Base-by-base conservation (phyloP, 2,797 vertebrate genomes). In the Characodon lateralis region DNA sequence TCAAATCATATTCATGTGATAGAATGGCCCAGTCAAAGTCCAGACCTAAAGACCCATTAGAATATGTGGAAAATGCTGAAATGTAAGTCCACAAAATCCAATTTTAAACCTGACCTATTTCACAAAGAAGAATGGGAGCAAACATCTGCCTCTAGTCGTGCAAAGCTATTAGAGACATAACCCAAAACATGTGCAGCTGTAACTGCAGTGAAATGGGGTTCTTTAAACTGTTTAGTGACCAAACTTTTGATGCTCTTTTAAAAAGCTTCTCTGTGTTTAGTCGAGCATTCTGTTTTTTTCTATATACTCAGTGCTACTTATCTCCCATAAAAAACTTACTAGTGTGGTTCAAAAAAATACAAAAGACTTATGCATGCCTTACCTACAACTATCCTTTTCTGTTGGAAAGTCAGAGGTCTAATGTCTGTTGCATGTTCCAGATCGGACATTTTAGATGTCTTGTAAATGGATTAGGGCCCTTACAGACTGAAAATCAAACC, bases 401-500 rank as follows among this genome's bases (percentile, higher is more conserved):
- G 31, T 5, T 7, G 63, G 16, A 51, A 51, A 70, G 71, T 78
- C n/a, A n/a, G 22, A 61, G 41, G n/a, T 72, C 2, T 26, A n/a
- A 73, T 74, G n/a, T 72, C 74, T 24, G 9, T 55, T 76, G 3
- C 56, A 70, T 71, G 72, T 58, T 73, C 63, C 28, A 51, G 7
- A 26, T 43, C 41, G 73, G 59, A 73, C 53, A 69, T 61, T 61
- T 63, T 65, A 75, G 78, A 79, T 70, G 74, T 87, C 81, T 14
- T 10, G 78, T 89, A 89, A 89, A 78, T 87, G 71, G 83, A 89
- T 92, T 89, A 90, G 59, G 78, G 26, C 56, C 79, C 77, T 83
- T 73, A 41, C 85, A 85, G 74, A 73, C 46, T 35, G 82, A 74
- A 69, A 74, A 61, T 81, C 74, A 73, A 81, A 58, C 74, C 75